phyloP scores from a whole-genome alignment of 2,888 invertebrate species.

The Coelogynopora nodosa region DNA sequence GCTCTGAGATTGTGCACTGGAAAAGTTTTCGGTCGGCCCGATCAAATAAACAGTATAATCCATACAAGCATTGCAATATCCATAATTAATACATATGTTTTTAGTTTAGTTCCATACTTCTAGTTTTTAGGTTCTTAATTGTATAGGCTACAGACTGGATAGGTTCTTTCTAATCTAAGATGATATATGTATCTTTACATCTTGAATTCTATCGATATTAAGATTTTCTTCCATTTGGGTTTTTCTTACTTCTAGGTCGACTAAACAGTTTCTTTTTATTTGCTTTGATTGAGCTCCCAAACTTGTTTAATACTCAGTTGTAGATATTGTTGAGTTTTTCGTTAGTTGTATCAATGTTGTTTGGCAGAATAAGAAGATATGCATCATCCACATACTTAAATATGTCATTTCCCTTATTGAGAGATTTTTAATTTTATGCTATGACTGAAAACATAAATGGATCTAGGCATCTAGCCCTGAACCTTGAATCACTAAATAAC shows the following conservation, averaged over 20 bases:
- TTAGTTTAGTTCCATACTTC: background rate
- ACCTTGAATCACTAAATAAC: background rate
- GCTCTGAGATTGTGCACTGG: too few relatives aligned
- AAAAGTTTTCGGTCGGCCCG: too few relatives aligned
- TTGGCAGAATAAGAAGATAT: background rate
- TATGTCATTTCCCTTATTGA: background rate
- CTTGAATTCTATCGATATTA: background rate
- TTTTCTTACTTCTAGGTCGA: background rate
- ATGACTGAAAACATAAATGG: background rate
- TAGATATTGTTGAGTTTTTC: background rate
- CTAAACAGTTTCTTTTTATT: background rate
- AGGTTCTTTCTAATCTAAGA: background rate
- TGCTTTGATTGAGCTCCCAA: background rate
- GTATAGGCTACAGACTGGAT: background rate
- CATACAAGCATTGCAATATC: background rate
- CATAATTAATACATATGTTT: background rate
- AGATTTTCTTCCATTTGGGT: background rate
- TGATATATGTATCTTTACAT: background rate
- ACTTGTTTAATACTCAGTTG: background rate
- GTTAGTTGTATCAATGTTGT: background rate
- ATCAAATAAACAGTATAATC: constrained; percentile 11
- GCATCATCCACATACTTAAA: background rate
- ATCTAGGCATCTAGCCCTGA: background rate
- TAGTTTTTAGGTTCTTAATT: background rate
- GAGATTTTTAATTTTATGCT: background rate